Evolutionary conservation across 2,888 invertebrate genomes (phyloP).

Genomic region (Xylophagus ater): DNA sequence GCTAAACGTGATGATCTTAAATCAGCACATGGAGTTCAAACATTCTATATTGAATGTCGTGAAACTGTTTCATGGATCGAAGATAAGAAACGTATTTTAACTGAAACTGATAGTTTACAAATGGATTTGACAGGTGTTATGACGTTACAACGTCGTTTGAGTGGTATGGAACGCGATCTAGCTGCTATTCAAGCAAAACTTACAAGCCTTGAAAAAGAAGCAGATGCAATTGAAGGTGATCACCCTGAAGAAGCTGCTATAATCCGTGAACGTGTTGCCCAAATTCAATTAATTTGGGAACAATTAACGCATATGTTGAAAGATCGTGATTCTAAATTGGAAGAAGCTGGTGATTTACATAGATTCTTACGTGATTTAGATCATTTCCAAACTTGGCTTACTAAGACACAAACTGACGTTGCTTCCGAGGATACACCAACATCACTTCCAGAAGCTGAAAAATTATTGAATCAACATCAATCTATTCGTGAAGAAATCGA

Average conservation of each 20-base stretch:
- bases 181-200: constrained; percentile 98
- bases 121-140: constrained; percentile 98
- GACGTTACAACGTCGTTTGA: constrained; percentile 90
- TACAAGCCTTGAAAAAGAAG: constrained; percentile 86
- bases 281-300: constrained; percentile 92
- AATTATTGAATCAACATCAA: constrained; percentile 92
- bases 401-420: constrained; percentile 98
- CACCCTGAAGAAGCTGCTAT: constrained; percentile 90
- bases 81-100: constrained; percentile 96
- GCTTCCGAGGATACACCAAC: constrained; percentile 93
- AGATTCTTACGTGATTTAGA: constrained; percentile 96
- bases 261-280: constrained; percentile 79
- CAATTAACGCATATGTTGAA: constrained; percentile 93
- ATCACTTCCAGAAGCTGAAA: constrained; percentile 91
- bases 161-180: constrained; percentile 97
- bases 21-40: constrained; percentile 94
- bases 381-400: constrained; percentile 99
- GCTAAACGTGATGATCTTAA: constrained; percentile 91
- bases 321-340: constrained; percentile 94
- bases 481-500: constrained; percentile 98
- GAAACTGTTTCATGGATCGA: constrained; percentile 99
- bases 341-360: constrained; percentile 97
- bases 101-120: constrained; percentile 94
- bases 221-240: constrained; percentile 79
- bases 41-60: constrained; percentile 98